Evolutionary conservation across 2,888 invertebrate genomes (phyloP).

Genomic region (Drosophila mulleri): DNA sequence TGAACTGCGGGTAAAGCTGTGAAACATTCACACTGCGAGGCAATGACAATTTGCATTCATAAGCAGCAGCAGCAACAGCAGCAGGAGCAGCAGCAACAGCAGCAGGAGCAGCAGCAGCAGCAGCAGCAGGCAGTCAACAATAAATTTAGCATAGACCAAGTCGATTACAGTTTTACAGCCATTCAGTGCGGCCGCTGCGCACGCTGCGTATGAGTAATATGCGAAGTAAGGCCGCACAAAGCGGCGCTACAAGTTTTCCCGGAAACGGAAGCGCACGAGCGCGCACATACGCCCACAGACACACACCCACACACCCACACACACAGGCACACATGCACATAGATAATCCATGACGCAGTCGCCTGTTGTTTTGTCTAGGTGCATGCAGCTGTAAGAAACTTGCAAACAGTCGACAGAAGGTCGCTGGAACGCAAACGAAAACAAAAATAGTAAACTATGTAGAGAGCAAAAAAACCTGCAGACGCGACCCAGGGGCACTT

Average conservation of each 20-base stretch:
- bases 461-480: constrained; percentile 13
- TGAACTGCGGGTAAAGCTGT: constrained; percentile 32
- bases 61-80: constrained; percentile 58
- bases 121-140: constrained; percentile 50
- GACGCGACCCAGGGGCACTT: constrained; percentile 55
- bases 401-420: constrained; percentile 39
- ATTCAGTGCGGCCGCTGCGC: constrained; percentile 14
- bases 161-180: constrained; percentile 68
- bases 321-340: constrained; percentile 2
- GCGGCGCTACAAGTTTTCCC: constrained; percentile 33
- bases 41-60: constrained; percentile 75
- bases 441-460: constrained; percentile 15
- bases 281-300: background rate
- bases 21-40: constrained; percentile 54
- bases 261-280: constrained; percentile 47
- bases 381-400: constrained; percentile 52
- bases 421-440: constrained; percentile 34
- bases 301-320: too few species aligned
- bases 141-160: constrained; percentile 74
- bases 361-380: constrained; percentile 58
- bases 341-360: constrained; percentile 13
- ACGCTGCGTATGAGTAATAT: constrained; percentile 59
- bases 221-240: constrained; percentile 15
- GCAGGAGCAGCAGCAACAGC: background rate
- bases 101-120: constrained; percentile 24